Evolutionary conservation across 23 tunicate genomes (phyloP), one percentile per base, ranked within the genome.

Genomic region (Halocynthia roretzi): DNA sequence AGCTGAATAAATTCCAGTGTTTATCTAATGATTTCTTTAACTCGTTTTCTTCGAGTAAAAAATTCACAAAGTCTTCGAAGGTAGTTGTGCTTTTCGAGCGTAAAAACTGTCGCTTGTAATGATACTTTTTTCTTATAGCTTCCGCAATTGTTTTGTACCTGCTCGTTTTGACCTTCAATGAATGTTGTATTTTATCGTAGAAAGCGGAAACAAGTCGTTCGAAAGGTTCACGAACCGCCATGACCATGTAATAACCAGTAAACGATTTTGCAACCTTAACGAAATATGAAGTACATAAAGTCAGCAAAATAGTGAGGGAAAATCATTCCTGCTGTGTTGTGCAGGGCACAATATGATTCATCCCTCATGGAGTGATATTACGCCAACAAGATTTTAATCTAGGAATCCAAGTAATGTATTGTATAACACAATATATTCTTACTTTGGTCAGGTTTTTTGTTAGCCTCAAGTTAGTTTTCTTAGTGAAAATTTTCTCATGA

Each of bases 21-120:
- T 5, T 9, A 2, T 65, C 70, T 10, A 65, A 15, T 10, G 19
- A 20, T 65, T 14, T 14, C 70, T 48, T 48, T 14, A 20, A 20
- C 31, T 65, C 17, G 2, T 65, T 65, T 15, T 65, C 49, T 20
- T 65, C 1, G 14, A 65, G 19, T 65, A 65, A 65, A 2, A 10
- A 65, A 65, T 65, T 48, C 9, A 65, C 31, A 65, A 65, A 65
- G 31, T 65, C 31, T 65, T 65, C 70, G 31, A 65, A 65, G 5
- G 70, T 65, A 5, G 70, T 48, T 48, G 0, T 11, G 10, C 5
- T 65, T 48, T 65, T 5, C 22, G 14, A 65, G 10, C n/a, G 70
- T 31, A 31, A 31, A 31, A 31, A 31, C 44, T 31, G 44, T 31
- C 44, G 44, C 44, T 31, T 31, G 44, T 1, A 31, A 15, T 65